Percentiles rank a stretch among this genome's conserved stretches.
phyloP scores from a whole-genome alignment of 2,888 invertebrate genomes.

The Timema podura region DNA sequence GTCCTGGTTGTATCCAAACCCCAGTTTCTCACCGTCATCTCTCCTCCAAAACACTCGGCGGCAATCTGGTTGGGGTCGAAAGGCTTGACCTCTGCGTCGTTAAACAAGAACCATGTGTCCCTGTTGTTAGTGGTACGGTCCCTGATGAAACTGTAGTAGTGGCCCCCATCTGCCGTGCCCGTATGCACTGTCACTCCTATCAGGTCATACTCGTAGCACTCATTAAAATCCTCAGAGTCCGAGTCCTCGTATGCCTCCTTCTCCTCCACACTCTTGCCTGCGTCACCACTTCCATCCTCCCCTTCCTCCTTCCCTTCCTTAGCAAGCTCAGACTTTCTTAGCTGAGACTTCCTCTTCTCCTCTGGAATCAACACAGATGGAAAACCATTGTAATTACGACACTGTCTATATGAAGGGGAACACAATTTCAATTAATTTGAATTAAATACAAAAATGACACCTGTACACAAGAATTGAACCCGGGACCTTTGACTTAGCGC shows the following conservation, averaged over 20 bases:
- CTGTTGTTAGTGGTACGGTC: conserved; percentile 66
- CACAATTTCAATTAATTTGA: too few species aligned
- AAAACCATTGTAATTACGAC: neutral
- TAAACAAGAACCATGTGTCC: conserved; percentile 90
- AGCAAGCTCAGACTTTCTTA: conserved; percentile 38
- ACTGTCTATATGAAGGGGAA: too few species aligned
- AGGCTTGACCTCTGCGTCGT: conserved; percentile 90
- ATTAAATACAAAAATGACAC: too few species aligned
- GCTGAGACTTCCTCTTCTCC: conserved; percentile 56
- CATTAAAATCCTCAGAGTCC: conserved; percentile 56
- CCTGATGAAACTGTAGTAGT: conserved; percentile 93
- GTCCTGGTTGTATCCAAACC: too few species aligned
- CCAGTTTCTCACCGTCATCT: conserved; percentile 77
- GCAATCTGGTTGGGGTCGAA: conserved; percentile 94
- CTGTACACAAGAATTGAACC: too few species aligned
- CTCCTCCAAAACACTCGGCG: conserved; percentile 94
- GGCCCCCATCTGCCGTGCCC: conserved; percentile 96
- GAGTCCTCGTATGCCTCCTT: conserved; percentile 45
- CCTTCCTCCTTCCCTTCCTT: conserved; percentile 31
- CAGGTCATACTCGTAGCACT: conserved; percentile 63
- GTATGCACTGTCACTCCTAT: conserved; percentile 96
- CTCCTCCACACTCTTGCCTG: conserved; percentile 38
- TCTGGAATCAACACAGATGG: conserved; percentile 23
- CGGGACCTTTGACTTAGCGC: too few species aligned
- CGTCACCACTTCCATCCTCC: neutral